A percentile compares a stretch with the other conserved stretches of the same genome.
Evolutionary conservation across 2,888 invertebrate genomes (phyloP).

Genomic region (Sarcophaga variegata): DNA sequence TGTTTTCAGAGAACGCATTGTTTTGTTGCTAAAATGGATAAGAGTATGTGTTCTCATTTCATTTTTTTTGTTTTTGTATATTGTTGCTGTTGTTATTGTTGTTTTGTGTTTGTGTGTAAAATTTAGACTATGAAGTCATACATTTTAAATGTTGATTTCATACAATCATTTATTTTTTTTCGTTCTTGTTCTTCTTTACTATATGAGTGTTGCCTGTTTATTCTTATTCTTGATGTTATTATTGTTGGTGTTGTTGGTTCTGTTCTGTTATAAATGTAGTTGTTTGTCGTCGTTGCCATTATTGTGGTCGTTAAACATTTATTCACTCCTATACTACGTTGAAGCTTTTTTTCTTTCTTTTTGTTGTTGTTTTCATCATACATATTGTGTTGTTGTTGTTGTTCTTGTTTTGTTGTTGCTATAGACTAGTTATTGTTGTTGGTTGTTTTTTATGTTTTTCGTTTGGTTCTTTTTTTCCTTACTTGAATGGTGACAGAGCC

Average conservation of each 20-base stretch:
- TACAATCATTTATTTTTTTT: slow-evolving; percentile 46
- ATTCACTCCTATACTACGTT: slow-evolving; percentile 37
- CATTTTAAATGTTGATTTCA: slow-evolving; percentile 62
- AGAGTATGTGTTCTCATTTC: slow-evolving; percentile 4
- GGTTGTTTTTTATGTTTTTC: slow-evolving; percentile 48
- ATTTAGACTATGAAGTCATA: slow-evolving; percentile 71
- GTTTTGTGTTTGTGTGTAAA: slow-evolving; percentile 31
- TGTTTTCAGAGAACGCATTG: no score
- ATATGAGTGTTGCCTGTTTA: slow-evolving; percentile 9
- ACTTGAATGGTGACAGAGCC: slow-evolving; percentile 40
- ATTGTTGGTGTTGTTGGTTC: background rate
- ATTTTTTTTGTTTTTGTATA: no score
- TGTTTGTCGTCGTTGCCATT: slow-evolving; percentile 19
- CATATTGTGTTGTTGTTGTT: slow-evolving; percentile 30
- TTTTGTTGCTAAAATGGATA: background rate
- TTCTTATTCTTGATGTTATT: slow-evolving; percentile 10
- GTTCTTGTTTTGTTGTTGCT: slow-evolving; percentile 19
- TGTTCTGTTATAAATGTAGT: background rate
- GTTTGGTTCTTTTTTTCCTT: slow-evolving; percentile 15
- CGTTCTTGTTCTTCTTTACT: slow-evolving; percentile 32
- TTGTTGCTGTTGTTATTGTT: slow-evolving; percentile 38
- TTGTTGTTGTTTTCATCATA: slow-evolving; percentile 28
- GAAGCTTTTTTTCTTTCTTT: slow-evolving; percentile 50
- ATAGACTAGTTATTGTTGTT: slow-evolving; percentile 62
- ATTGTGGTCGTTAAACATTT: slow-evolving; percentile 40